Base-by-base conservation (phyloP, 2,888 invertebrate genomes). In the Lithophane leautieri region DNA sequence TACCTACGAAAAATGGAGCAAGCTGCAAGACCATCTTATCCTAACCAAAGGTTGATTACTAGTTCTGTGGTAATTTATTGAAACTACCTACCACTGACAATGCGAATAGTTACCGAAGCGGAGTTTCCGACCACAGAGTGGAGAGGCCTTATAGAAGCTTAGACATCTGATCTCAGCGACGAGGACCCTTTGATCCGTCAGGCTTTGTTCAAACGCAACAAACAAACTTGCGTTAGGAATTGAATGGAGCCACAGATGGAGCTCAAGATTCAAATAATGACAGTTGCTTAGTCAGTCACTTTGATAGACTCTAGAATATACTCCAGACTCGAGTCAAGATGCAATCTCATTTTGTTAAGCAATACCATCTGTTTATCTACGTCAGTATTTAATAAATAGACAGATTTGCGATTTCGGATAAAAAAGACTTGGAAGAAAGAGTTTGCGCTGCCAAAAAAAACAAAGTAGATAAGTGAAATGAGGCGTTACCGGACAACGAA, bases 361-460 rank as follows among this genome's bases (percentile, higher is more conserved):
- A 34, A 34, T 34, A 34, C 34, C 34, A 34, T 34, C 34, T 34
- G 34, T 34, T 4, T 34, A 34, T 34, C 34, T 34, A 34, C 34
- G 6, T 34, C 34, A 34, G 34, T 34, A 34, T 34, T 34, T 34
- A 34, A 6, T 34, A 4, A 34, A 6, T 34, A 4, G 34, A 34
- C 34, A 34, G 34, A 34, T 34, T 34, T 34, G 34, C 6, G 34
- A 34, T 34, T 16, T 12, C 28, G 19, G 22, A 28, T 28, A 19
- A 44, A 34, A 47, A 70, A 7, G 0, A 4, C 19, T 47, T 25
- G 19, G 0, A 61, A 44, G 1, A 68, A 68, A 44, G 19, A 70
- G 52, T 54, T 40, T 40, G 4, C 19, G 3, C 40, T 76, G 78
- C 70, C 76, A 78, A 76, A 54, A 76, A 54, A 60, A 76, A 47